Evolutionary conservation across 2,888 invertebrate species (phyloP), one percentile per base, ranked within the genome.

Genomic region (Meloe dianella): DNA sequence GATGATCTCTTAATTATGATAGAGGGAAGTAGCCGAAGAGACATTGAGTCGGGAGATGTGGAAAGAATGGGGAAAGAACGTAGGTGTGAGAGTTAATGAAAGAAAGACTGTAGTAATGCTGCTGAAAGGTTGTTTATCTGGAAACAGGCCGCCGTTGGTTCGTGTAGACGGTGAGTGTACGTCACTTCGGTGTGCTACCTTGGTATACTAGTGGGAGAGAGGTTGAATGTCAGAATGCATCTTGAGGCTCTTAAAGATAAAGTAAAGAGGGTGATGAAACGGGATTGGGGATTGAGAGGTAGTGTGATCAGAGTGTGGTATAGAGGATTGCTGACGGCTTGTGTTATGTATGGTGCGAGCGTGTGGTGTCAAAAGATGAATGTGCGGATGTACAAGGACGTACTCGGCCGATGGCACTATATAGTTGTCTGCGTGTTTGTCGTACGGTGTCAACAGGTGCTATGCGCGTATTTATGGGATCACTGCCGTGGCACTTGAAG

Each of bases 71-170:
- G 57, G 22, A 2, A 14, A 1, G 5, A n/a, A 6, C 3, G 64
- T 59, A 6, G 56, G 64, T 4, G 60, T 64, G 0, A 35, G 27
- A 2, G 41, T 65, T 4, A 60, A 51, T 12, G 58, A 65, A 10
- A 14, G 8, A 0, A 65, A 61, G 17, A 41, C 65, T 4, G 61
- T 65, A 1, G 32, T 54, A 4, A 57, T 61, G 61, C 6, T 65
- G 38, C 1, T 65, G 30, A 65, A 65, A 35, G 65, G 61, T 6
- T 38, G 30, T 5, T 35, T 65, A 20, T 27, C 56, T 12, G 6
- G 6, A 0, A 38, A 4, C 20, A 24, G 64, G 10, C 64, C 60
- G 0, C 64, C 64, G 9, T 9, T 27, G 1, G 54, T 59, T 9
- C 9, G 29, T 2, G 12, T 56, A 32, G 32, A 29, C 17, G 51